These are phyloP conservation scores for Arctopsyche grandis DNA, from an alignment of 1,140 invertebrate species.

Conservation along the genomic window DNA sequence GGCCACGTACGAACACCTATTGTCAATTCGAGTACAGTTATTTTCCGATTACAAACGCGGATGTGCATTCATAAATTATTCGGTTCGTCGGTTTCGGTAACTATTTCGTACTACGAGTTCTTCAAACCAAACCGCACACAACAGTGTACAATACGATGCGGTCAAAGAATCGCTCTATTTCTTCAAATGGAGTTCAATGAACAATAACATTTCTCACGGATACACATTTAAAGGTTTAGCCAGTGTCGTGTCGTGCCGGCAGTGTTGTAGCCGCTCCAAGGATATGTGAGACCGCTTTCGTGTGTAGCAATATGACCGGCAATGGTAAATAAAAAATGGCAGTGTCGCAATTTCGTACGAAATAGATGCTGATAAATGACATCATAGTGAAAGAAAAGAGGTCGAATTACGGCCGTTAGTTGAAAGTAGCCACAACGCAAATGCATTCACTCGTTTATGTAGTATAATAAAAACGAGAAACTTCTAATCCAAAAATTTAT, in stretches of 20 bases:
- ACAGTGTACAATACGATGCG: not conserved
- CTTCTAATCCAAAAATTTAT: not conserved
- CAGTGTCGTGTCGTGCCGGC: no score
- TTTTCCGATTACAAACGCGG: slow-evolving; percentile 30
- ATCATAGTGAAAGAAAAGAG: slow-evolving; percentile 17
- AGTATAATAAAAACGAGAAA: not conserved
- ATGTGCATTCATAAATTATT: slow-evolving; percentile 29
- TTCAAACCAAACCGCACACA: not conserved
- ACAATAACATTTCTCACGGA: no score
- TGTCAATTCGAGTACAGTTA: slow-evolving; percentile 19
- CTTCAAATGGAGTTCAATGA: no score
- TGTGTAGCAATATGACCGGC: not conserved
- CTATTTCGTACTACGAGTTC: not conserved
- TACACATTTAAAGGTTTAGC: not conserved
- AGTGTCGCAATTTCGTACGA: not conserved
- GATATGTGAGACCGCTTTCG: not conserved
- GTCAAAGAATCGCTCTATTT: no score
- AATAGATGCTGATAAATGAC: slow-evolving; percentile 16
- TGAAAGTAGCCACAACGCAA: not conserved
- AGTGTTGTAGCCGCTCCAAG: not conserved
- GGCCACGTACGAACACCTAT: slow-evolving; percentile 10
- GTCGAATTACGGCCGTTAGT: not conserved
- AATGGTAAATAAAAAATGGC: not conserved
- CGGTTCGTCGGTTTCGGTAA: not conserved
- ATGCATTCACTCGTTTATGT: not conserved